Evolutionary conservation across 2,797 vertebrate species (phyloP).

Genomic region (Selene dorsalis): DNA sequence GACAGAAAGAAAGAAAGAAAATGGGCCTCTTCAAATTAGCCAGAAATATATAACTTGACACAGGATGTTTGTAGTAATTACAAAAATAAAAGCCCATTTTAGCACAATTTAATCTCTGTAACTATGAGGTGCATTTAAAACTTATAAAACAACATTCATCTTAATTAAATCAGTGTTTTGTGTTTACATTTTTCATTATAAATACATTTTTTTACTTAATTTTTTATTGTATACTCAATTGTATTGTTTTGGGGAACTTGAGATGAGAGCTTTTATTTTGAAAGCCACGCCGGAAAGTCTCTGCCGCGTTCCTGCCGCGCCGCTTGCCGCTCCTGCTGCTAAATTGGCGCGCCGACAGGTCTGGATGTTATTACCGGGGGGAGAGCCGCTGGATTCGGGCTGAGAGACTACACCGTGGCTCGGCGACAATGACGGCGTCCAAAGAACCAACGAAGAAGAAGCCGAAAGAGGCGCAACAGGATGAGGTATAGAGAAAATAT

Average conservation of each 20-base stretch:
- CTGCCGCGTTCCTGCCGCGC: rapidly evolving
- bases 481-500: constrained; percentile 56
- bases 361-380: constrained; percentile 55
- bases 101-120: too few relatives aligned
- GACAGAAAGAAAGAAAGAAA: constrained; percentile 6
- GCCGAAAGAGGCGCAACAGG: constrained; percentile 70
- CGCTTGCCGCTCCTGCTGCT: constrained; percentile 26
- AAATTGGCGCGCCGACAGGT: constrained; percentile 54
- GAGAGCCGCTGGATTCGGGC: constrained; percentile 43
- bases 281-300: constrained; percentile 11
- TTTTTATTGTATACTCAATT: too few relatives aligned
- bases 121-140: too few relatives aligned
- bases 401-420: constrained; percentile 5
- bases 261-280: constrained; percentile 53
- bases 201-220: too few relatives aligned
- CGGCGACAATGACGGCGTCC: constrained; percentile 71
- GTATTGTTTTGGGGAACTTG: too few relatives aligned
- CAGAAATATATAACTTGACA: too few relatives aligned
- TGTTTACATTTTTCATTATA: too few relatives aligned
- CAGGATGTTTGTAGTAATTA: too few relatives aligned
- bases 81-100: too few relatives aligned
- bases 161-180: too few relatives aligned
- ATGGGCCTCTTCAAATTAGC: too few relatives aligned
- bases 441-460: constrained; percentile 75
- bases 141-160: too few relatives aligned